These are phyloP conservation scores for Littorina saxatilis DNA, from an alignment of 1,140 invertebrate species.

Conservation along the genomic window DNA sequence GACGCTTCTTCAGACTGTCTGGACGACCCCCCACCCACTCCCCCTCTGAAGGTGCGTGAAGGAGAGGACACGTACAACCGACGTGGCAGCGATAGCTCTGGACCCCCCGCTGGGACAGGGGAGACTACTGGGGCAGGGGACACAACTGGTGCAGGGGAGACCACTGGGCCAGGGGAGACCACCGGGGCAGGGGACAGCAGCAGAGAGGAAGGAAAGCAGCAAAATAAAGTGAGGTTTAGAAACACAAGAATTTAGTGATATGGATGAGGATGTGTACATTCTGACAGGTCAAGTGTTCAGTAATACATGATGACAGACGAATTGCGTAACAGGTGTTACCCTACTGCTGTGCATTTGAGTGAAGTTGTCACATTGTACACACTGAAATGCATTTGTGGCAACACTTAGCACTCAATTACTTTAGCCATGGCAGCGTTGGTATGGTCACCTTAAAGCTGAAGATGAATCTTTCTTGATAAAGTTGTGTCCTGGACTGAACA, in stretches of 20 bases:
- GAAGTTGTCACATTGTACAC: no score
- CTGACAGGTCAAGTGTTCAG: background rate
- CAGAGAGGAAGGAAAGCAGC: slow-evolving; percentile 10
- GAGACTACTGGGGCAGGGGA: background rate
- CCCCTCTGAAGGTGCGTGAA: background rate
- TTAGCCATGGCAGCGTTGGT: no score
- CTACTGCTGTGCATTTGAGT: no score
- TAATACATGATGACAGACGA: no score
- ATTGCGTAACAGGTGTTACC: no score
- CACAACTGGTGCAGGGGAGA: background rate
- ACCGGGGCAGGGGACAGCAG: background rate
- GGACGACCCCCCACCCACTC: slow-evolving; percentile 23
- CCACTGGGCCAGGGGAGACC: background rate
- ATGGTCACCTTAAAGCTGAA: no score
- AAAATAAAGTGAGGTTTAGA: background rate
- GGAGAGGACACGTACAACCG: slow-evolving; percentile 6
- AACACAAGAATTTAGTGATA: no score
- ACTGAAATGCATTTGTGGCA: no score
- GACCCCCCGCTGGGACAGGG: background rate
- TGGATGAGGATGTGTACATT: no score
- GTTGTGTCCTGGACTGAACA: no score
- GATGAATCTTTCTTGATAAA: no score
- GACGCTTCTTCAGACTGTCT: slow-evolving; percentile 30
- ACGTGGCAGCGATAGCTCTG: slow-evolving; percentile 25
- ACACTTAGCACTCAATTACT: no score